Conservation (phyloP, 2,888 invertebrate genomes). For the Penaeus monodon region DNA sequence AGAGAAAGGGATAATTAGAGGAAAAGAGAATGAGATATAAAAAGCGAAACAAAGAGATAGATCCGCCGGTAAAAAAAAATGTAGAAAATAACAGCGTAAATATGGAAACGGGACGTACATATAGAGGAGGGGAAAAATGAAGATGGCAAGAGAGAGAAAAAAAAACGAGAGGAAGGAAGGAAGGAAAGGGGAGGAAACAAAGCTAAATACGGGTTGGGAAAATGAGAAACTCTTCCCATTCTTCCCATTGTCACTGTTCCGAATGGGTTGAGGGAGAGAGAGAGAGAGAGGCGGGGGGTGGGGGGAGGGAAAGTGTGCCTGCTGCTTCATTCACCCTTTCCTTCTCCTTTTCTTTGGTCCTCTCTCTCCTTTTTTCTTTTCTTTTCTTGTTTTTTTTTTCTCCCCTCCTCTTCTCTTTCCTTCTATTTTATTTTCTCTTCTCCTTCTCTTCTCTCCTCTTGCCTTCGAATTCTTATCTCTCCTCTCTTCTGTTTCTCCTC, state of each 20-base stretch:
- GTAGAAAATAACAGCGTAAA: neutral
- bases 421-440: neutral
- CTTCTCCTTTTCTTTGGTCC: no score
- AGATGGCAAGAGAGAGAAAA: conserved; percentile 6
- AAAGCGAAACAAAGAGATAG: neutral
- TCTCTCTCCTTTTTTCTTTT: no score
- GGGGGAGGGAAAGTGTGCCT: no score
- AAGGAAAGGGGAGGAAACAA: neutral
- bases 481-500: neutral
- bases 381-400: neutral
- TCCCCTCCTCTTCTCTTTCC: neutral
- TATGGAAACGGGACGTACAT: neutral
- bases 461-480: no score
- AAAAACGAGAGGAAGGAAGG: neutral
- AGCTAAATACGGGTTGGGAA: neutral
- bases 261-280: no score
- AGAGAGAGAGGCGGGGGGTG: no score
- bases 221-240: neutral
- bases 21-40: neutral
- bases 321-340: no score
- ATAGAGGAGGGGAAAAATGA: neutral
- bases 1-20: neutral
- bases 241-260: neutral
- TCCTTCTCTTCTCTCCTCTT: neutral
- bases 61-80: neutral